Evolutionary conservation across 1,140 invertebrate genomes (phyloP).

Genomic region (Drosophila pseudoobscura): DNA sequence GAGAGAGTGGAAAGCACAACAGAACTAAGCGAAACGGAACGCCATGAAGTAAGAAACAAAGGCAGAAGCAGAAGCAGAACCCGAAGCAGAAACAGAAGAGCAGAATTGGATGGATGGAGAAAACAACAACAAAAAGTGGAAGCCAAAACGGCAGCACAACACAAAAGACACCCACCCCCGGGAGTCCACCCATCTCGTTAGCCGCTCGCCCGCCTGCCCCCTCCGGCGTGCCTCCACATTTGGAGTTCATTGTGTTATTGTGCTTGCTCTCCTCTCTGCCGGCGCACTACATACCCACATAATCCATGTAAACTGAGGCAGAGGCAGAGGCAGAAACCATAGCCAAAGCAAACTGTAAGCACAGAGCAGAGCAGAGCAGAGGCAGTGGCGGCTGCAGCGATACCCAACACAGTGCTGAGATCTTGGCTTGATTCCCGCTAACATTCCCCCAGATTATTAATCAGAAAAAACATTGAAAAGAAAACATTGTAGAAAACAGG

Average conservation of each 20-base stretch:
- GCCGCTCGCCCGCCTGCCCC: neutral
- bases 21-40: constrained; percentile 23
- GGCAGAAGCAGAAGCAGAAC: constrained; percentile 26
- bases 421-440: neutral
- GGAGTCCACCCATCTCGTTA: constrained; percentile 4
- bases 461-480: no score
- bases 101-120: constrained; percentile 46
- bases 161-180: constrained; percentile 57
- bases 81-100: constrained; percentile 15
- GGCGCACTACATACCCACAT: constrained; percentile 76
- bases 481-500: no score
- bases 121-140: constrained; percentile 23
- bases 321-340: constrained; percentile 53
- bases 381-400: constrained; percentile 27
- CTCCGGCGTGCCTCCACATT: constrained; percentile 45
- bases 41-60: constrained; percentile 69
- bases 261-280: constrained; percentile 63
- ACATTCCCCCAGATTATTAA: no score
- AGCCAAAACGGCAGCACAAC: constrained; percentile 56
- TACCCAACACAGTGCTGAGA: constrained; percentile 34
- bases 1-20: no score
- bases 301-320: constrained; percentile 59
- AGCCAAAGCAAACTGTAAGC: constrained; percentile 52
- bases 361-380: constrained; percentile 1
- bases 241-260: constrained; percentile 82